Evolutionary conservation across 1,140 invertebrate genomes (phyloP).

Genomic region (Orius insidiosus): DNA sequence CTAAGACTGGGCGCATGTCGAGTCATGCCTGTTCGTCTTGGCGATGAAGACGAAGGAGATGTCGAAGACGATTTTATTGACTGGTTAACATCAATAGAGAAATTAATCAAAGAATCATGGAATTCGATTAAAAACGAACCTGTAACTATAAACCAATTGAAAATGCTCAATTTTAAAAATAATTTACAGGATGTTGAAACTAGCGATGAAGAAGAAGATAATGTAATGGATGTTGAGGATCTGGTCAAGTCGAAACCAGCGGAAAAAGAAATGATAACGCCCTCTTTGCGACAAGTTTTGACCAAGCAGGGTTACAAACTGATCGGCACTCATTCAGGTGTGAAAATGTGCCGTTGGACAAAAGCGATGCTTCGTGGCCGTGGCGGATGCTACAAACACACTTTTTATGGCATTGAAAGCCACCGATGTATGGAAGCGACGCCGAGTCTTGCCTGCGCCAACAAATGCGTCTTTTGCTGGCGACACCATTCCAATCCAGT

Average conservation of each 20-base stretch:
- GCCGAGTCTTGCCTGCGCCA: conserved; percentile 46
- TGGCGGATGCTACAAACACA: conserved; percentile 49
- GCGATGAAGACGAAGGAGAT: conserved; percentile 35
- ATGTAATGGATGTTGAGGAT: conserved; percentile 33
- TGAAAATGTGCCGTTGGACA: conserved; percentile 47
- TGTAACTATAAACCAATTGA: no score
- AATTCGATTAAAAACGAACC: background rate
- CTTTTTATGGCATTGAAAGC: conserved; percentile 47
- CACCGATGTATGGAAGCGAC: conserved; percentile 48
- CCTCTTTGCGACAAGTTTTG: conserved; percentile 31
- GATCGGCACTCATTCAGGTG: conserved; percentile 43
- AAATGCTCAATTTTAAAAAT: background rate
- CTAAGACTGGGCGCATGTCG: conserved; percentile 27
- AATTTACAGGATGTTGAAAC: conserved; percentile 6
- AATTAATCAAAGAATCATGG: background rate
- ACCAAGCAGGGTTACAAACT: conserved; percentile 46
- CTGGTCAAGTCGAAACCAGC: conserved; percentile 27
- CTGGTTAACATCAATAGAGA: conserved; percentile 19
- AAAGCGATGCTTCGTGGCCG: conserved; percentile 45
- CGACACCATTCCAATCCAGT: conserved; percentile 50
- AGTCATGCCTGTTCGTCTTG: conserved; percentile 26
- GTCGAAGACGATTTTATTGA: conserved; percentile 24
- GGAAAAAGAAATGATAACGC: conserved; percentile 40
- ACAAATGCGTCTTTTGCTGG: conserved; percentile 54
- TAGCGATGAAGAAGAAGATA: conserved; percentile 15